These are phyloP conservation scores for Acronicta aceris DNA, from an alignment of 2,888 invertebrate species.

Conservation along the genomic window DNA sequence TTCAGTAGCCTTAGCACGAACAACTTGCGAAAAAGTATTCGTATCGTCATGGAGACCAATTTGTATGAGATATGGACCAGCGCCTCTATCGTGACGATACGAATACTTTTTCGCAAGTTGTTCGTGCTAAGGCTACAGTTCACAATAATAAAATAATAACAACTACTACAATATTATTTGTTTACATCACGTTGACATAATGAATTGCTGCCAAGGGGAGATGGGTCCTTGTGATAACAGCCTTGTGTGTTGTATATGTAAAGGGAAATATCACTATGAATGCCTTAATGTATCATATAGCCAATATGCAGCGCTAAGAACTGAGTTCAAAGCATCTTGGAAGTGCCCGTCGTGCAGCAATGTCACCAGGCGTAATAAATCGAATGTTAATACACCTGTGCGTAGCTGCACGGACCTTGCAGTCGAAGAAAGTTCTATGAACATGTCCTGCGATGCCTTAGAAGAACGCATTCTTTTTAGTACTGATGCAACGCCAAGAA, in stretches of 20 bases:
- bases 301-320: constrained; percentile 2
- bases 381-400: constrained; percentile 11
- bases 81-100: too few relatives aligned
- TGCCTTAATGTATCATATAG: constrained; percentile 1
- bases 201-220: too few relatives aligned
- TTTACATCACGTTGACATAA: too few relatives aligned
- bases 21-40: too few relatives aligned
- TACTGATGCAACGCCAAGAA: not conserved
- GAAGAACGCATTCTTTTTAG: not conserved
- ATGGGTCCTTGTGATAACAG: too few relatives aligned
- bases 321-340: constrained; percentile 9
- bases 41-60: too few relatives aligned
- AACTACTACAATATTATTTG: too few relatives aligned
- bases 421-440: constrained; percentile 1
- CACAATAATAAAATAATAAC: too few relatives aligned
- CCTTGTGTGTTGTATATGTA: constrained; percentile 1
- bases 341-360: constrained; percentile 12
- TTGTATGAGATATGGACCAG: too few relatives aligned
- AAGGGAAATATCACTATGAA: constrained; percentile 8
- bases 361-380: constrained; percentile 8
- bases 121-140: too few relatives aligned
- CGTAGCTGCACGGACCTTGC: constrained; percentile 10
- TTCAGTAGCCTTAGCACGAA: too few relatives aligned
- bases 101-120: too few relatives aligned
- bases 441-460: constrained; percentile 8